Evolutionary conservation across 2,797 vertebrate species (phyloP), one percentile per base, ranked within the genome.

Genomic region (Rhinatrema bivittatum): DNA sequence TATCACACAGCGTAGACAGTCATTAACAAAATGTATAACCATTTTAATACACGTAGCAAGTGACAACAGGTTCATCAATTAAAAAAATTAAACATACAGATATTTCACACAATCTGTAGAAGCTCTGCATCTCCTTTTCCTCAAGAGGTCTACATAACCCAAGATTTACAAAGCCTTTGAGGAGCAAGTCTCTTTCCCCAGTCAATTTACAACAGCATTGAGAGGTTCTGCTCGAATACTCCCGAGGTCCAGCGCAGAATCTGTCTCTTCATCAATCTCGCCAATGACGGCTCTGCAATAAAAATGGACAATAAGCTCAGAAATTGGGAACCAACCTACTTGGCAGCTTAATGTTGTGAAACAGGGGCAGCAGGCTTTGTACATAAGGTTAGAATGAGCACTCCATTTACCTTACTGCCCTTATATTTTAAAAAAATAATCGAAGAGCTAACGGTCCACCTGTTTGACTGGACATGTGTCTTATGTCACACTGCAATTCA

Each of bases 261-360:
- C 95, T 1, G 94, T 95, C 39, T 99, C 95, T 70, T 99, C 95
- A 39, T 99, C 95, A 44, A 99, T 97, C 77, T 99, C 95, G 36
- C 95, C 95, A 53, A 99, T 97, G 47, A 99, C 94, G 10, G 95
- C 95, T 31, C 95, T 98, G 62, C 13, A 77, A 81, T 47, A 23
- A 22, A 23, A 23, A 23, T 23, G 23, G 7, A 23, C 20, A 20
- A 20, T 23, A 11, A 23, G 11, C 7, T 6, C 22, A 23, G 23
- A 7, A 11, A 23, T 22, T 11, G 23, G 11, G 23, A 12, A 11
- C 23, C n/a, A n/a, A n/a, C n/a, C n/a, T n/a, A n/a, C n/a, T n/a
- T n/a, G n/a, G n/a, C n/a, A n/a, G n/a, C n/a, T n/a, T n/a, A n/a
- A n/a, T n/a, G n/a, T n/a, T n/a, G n/a, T n/a, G n/a, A n/a, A n/a